Evolutionary conservation across 2,888 invertebrate genomes (phyloP).

Genomic region (Sphaerophoria taeniata): DNA sequence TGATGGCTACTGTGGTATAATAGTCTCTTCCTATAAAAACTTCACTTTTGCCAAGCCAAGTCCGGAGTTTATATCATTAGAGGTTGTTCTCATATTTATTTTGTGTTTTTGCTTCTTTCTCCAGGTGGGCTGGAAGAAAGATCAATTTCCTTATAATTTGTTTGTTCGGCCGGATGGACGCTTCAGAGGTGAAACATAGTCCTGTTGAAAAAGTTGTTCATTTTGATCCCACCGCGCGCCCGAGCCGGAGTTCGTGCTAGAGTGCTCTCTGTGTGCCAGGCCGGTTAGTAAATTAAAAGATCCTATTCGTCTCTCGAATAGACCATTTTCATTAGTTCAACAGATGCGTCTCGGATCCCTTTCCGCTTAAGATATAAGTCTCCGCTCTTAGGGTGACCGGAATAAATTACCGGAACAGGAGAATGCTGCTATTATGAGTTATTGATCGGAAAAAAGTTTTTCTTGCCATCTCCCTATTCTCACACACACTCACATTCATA

Average conservation of each 20-base stretch:
- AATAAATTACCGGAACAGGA: conserved; percentile 49
- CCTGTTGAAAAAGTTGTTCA: conserved; percentile 15
- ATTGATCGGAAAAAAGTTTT: conserved; percentile 68
- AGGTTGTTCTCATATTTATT: conserved; percentile 31
- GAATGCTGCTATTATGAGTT: conserved; percentile 66
- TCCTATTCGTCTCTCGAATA: conserved; percentile 3
- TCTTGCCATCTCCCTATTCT: background rate
- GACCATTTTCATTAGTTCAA: conserved; percentile 58
- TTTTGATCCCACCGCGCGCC: background rate
- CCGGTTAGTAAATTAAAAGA: conserved; percentile 30
- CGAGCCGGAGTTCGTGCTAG: background rate
- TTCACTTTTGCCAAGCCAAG: too few relatives aligned
- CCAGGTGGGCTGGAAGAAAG: conserved; percentile 52
- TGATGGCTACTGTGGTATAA: background rate
- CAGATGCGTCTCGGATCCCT: conserved; percentile 41
- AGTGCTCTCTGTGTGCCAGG: conserved; percentile 18
- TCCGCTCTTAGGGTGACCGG: conserved; percentile 30
- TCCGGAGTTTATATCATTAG: background rate
- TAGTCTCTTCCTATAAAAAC: background rate
- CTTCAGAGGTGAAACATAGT: background rate
- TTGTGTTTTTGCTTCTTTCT: conserved; percentile 46
- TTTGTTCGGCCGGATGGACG: conserved; percentile 22
- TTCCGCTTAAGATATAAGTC: background rate
- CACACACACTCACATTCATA: background rate
- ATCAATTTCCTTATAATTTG: conserved; percentile 65